Evolutionary conservation across 2,797 vertebrate genomes (phyloP).

Genomic region (Limnodromus scolopaceus): DNA sequence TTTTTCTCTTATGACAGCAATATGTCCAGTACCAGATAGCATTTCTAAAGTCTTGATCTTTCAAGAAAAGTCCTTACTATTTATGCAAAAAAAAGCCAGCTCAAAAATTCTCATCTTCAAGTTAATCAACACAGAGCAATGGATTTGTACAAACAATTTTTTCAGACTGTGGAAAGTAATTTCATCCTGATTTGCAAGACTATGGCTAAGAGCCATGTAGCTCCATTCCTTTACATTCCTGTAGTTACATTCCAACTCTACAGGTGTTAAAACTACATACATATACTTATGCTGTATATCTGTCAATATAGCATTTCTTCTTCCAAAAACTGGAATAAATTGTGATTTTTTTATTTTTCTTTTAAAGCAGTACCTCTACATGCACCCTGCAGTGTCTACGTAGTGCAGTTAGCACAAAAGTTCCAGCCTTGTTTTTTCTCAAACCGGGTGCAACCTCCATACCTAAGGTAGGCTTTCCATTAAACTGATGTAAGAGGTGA

Average conservation of each 20-base stretch:
- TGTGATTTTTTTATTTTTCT: neutral
- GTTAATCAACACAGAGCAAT: neutral
- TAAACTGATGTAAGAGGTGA: neutral
- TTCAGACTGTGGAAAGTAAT: neutral
- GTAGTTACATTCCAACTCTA: neutral
- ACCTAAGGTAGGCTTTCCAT: neutral
- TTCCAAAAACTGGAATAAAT: neutral
- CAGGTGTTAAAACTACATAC: neutral
- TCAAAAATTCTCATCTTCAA: neutral
- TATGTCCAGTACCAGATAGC: accelerated
- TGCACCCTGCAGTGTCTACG: neutral
- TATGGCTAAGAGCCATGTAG: neutral
- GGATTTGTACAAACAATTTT: neutral
- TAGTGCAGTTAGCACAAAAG: neutral
- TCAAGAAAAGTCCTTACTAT: neutral
- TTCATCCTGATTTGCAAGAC: neutral
- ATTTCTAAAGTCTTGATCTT: neutral
- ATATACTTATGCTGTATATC: neutral
- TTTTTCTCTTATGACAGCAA: neutral
- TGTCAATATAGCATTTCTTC: neutral
- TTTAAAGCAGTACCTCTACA: neutral
- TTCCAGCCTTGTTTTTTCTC: neutral
- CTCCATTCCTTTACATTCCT: neutral
- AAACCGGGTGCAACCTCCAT: neutral
- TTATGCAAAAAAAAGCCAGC: neutral